phyloP scores from a whole-genome alignment of 2,888 invertebrate species.

The Meandrusa payeni region DNA sequence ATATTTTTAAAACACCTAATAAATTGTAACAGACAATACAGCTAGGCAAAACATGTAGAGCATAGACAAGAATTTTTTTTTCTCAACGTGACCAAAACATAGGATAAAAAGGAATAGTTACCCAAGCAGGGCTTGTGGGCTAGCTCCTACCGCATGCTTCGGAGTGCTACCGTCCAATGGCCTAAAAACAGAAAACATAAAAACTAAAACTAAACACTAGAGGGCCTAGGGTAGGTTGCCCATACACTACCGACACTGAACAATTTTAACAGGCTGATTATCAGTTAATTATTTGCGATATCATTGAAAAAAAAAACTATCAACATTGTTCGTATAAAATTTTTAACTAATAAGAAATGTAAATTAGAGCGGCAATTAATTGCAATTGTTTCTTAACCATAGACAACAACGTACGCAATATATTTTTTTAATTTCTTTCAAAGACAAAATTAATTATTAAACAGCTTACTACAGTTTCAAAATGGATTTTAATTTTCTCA shows the following conservation, averaged over 20 bases:
- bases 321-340: too few species aligned
- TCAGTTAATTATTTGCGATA: too few species aligned
- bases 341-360: too few species aligned
- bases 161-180: constrained; percentile 81
- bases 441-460: too few species aligned
- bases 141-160: constrained; percentile 80
- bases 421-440: too few species aligned
- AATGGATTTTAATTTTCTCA: too few species aligned
- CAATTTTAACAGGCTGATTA: constrained; percentile 43
- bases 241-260: constrained; percentile 27
- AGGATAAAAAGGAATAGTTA: constrained; percentile 70
- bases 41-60: constrained; percentile 5
- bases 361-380: too few species aligned
- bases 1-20: not conserved
- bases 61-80: constrained; percentile 1
- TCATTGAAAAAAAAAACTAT: too few species aligned
- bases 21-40: constrained; percentile 3
- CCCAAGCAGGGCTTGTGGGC: constrained; percentile 83
- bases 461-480: too few species aligned
- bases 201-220: constrained; percentile 66
- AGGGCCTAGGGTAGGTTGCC: constrained; percentile 37
- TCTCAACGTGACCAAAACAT: constrained; percentile 1
- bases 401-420: too few species aligned
- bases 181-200: constrained; percentile 82
- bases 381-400: too few species aligned